Evolutionary conservation across 2,113 vertebrate genomes (phyloP), one percentile per base, ranked within the genome.

Genomic region (Balaeniceps rex): DNA sequence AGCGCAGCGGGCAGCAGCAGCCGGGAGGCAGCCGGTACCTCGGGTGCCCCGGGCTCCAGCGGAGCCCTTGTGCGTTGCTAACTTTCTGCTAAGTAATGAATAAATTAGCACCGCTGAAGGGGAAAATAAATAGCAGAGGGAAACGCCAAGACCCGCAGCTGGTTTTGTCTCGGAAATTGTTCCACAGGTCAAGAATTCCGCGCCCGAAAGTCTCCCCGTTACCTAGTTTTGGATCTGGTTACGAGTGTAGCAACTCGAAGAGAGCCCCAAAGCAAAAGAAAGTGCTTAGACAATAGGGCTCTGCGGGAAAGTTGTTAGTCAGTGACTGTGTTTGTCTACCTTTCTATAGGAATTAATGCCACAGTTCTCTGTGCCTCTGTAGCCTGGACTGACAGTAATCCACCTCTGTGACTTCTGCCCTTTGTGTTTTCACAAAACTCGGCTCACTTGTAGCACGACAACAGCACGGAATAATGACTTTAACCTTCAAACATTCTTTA

Each of bases 281-380:
- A 96, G 93, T 66, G 83, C 85, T 91, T 84, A 97, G 96, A 97
- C 97, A 97, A 97, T 96, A 68, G 87, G 88, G 55, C 78, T 68
- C 97, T 72, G 91, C 96, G 77, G 97, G 97, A 92, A 96, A 96
- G 96, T 95, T 97, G 91, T 98, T 95, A 93, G 93, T 91, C 94
- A 86, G 92, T 57, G 94, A 25, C 82, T 93, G 96, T 96, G 94
- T 97, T 97, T 98, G 93, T 98, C 96, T 96, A 97, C 97, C 97
- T 98, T 98, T 98, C 98, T 96, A 91, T 95, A 96, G 97, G 98
- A 98, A 98, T 98, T 96, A 97, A 94, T 81, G 97, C 83, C 96
- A 88, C 84, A 36, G 77, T 38, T 95, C 97, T 94, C 86, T 71
- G 42, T 69, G 94, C 94, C 90, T 96, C 90, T 90, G 72, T 83